Evolutionary conservation across 2,797 vertebrate species (phyloP), one percentile per base, ranked within the genome.

Genomic region (Rhabdomys pumilio): DNA sequence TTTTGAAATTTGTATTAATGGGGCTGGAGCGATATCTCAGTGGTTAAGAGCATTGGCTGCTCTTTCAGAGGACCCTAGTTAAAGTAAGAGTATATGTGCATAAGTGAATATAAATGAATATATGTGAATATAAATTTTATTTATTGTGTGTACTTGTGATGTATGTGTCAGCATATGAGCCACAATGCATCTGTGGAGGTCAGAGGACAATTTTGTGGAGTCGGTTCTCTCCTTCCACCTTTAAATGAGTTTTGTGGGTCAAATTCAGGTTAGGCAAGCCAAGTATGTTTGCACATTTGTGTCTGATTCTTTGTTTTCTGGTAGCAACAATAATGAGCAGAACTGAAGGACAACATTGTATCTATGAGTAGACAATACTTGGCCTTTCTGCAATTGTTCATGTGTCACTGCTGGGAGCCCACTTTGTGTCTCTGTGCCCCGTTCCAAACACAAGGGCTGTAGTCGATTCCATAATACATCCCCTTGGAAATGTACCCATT

Each of bases 261-360:
- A 61, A 29, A 17, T 15, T 61, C n/a, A 11, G 38, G 38, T 61
- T 61, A 38, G 61, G 13, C 57, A 29, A 61, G 24, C 19, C 10
- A 61, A 83, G 80, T 9, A 29, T 61, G 17, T 82, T 82, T 26
- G 57, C 22, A 82, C 13, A 2, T 55, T 29, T 65, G 61, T 67
- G 41, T 44, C 61, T 85, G 82, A 84, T 17, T 84, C 17, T 84
- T 63, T 77, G n/a, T 77, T 91, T 69, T 91, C 83, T 31, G 29
- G 61, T 50, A 75, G 84, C 83, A 83, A 77, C 67, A 83, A 85
- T 87, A 41, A 67, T 55, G 61, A 55, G 14, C 26, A 50, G 63
- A 87, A 34, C 1, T 11, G 34, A 83, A 59, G 79, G 81, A 15
- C 24, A 61, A 61, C 19, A 0, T 13, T 14, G n/a, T 44, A 59